These are phyloP conservation scores for Nixonia krombeini DNA, from an alignment of 1,140 invertebrate species.

Conservation along the genomic window DNA sequence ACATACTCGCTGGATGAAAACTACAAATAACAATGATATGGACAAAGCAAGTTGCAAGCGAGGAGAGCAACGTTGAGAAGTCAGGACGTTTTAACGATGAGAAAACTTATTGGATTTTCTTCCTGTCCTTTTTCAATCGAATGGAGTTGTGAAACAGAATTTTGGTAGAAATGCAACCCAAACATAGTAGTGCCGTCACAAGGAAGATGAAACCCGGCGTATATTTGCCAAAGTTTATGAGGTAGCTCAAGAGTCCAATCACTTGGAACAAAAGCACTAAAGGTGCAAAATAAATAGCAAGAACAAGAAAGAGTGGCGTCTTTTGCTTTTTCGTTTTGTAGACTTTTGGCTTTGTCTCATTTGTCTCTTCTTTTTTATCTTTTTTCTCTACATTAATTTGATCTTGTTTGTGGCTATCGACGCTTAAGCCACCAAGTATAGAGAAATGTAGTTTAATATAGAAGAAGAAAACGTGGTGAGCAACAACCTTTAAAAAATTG, in stretches of 20 bases:
- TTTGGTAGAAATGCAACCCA: slow-evolving; percentile 59
- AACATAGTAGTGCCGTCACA: slow-evolving; percentile 52
- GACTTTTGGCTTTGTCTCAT: neutral
- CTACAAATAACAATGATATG: too few species aligned
- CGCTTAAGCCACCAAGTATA: slow-evolving; percentile 12
- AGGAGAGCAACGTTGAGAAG: neutral
- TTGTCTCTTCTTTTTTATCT: slow-evolving; percentile 12
- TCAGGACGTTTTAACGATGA: too few species aligned
- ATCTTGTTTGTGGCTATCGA: neutral
- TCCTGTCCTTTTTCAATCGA: slow-evolving; percentile 33
- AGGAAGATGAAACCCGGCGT: slow-evolving; percentile 68
- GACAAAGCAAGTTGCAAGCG: too few species aligned
- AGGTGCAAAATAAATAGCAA: slow-evolving; percentile 61
- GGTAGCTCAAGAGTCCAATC: slow-evolving; percentile 44
- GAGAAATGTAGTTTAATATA: slow-evolving; percentile 48
- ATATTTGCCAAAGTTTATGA: slow-evolving; percentile 58
- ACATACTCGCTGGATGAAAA: too few species aligned
- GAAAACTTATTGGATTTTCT: slow-evolving; percentile 43
- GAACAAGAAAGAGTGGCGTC: slow-evolving; percentile 32
- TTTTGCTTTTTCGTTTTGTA: slow-evolving; percentile 44
- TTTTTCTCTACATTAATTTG: too few species aligned
- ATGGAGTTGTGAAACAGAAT: slow-evolving; percentile 54
- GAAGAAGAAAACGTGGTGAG: slow-evolving; percentile 52
- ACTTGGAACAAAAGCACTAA: slow-evolving; percentile 56
- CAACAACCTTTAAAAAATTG: slow-evolving; percentile 46